Evolutionary conservation across 2,888 invertebrate species (phyloP), one percentile per base, ranked within the genome.

Genomic region (Neoaliturus tenellus): DNA sequence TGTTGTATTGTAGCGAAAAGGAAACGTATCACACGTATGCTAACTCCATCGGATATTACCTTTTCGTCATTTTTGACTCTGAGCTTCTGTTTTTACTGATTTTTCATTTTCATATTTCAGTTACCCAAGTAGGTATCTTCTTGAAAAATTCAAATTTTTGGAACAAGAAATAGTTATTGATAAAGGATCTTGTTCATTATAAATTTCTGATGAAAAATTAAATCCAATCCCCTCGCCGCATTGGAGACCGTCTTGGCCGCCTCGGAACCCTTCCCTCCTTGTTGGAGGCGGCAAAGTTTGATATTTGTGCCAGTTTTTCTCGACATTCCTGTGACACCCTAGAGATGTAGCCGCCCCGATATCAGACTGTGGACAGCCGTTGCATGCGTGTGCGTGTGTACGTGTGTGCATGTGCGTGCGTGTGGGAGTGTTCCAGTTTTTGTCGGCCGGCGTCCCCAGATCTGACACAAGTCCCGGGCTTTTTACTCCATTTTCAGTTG

Each of bases 401-500:
- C 14, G 14, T 28, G 62, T 25, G 62, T 28, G 31, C 14, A 17
- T 14, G 62, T 62, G 62, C 17, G 62, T 14, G 25, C 3, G 28
- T 28, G 62, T 62, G 5, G 25, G 25, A 28, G 62, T 17, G 28
- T 25, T 14, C 62, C 62, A 28, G 62, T 28, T 25, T 55, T 55
- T 55, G 55, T 55, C 55, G 20, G 55, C 1, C 55, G 55, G 55
- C 28, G n/a, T 20, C 62, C 31, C 62, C 14, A 62, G 62, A 28
- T 28, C 28, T 62, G 62, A 62, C 62, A 62, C 62, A 17, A 62
- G 62, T 62, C 62, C 62, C 62, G 17, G 17, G 14, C 25, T 62
- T 62, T 62, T 62, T 62, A 62, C 62, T 62, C 62, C 31, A 28
- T 62, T 62, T 62, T 62, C 62, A 31, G 62, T 62, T 62, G 62